phyloP scores from a whole-genome alignment of 1,140 invertebrate genomes.

The Solenopsis fugax region DNA sequence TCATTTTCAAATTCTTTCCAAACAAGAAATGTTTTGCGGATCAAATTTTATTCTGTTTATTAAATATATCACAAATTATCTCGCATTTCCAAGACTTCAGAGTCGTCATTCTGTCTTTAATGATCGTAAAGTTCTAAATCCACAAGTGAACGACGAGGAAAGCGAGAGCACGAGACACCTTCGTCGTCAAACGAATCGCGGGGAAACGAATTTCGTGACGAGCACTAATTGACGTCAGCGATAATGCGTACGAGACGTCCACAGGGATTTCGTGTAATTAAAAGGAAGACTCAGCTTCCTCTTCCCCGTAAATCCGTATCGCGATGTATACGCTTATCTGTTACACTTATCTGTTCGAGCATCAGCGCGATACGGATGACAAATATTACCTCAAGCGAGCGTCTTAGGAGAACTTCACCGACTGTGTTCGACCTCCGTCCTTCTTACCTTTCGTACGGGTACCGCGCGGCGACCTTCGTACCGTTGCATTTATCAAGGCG shows the following conservation, averaged over 20 bases:
- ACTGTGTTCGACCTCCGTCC: background rate
- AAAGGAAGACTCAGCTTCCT: conserved; percentile 12
- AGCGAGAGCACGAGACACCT: conserved; percentile 18
- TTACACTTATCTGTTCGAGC: conserved; percentile 33
- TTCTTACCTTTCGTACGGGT: background rate
- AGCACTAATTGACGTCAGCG: conserved; percentile 60
- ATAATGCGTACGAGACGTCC: conserved; percentile 39
- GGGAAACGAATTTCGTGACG: conserved; percentile 64
- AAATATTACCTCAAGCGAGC: conserved; percentile 17
- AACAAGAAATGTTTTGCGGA: background rate
- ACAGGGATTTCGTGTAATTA: conserved; percentile 45
- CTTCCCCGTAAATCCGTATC: conserved; percentile 1
- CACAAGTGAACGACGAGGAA: background rate
- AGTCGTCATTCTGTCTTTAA: background rate
- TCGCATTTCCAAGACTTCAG: too few relatives aligned
- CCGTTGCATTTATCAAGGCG: conserved; percentile 44
- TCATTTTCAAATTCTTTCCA: background rate
- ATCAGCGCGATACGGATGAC: conserved; percentile 34
- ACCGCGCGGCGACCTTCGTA: background rate
- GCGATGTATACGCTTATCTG: conserved; percentile 50
- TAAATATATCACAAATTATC: conserved; percentile 3
- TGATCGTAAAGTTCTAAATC: background rate
- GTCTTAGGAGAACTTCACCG: conserved; percentile 7
- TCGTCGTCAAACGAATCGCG: conserved; percentile 20
- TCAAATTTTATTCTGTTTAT: background rate